A percentile compares a stretch with the other conserved stretches of the same genome.
Evolutionary conservation across 2,888 invertebrate species (phyloP).

Genomic region (Caenorhabditis sp.): DNA sequence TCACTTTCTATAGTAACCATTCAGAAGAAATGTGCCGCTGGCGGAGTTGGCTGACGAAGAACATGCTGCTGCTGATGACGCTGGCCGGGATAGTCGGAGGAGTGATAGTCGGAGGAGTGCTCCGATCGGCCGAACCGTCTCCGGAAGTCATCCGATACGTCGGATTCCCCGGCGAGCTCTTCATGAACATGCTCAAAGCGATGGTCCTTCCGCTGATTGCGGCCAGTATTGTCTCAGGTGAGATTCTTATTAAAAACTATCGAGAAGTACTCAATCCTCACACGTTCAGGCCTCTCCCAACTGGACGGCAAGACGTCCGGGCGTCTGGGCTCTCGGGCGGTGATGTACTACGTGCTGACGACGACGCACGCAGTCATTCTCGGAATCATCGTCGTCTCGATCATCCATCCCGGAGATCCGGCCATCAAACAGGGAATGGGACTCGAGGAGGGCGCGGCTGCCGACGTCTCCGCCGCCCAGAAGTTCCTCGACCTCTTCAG

Average conservation of each 20-base stretch:
- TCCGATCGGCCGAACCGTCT: slow-evolving; percentile 56
- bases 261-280: too few relatives aligned
- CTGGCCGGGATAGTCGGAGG: slow-evolving; percentile 62
- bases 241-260: too few relatives aligned
- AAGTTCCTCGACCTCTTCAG: slow-evolving; percentile 91
- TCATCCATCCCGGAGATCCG: slow-evolving; percentile 84
- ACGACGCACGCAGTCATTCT: slow-evolving; percentile 83
- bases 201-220: slow-evolving; percentile 85
- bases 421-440: slow-evolving; percentile 72
- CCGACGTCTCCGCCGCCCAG: slow-evolving; percentile 82
- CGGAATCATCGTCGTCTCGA: slow-evolving; percentile 83
- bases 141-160: slow-evolving; percentile 80
- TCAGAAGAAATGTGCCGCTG: too few relatives aligned
- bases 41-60: slow-evolving; percentile 55
- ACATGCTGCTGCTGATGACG: slow-evolving; percentile 61
- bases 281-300: slow-evolving; percentile 83
- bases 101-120: slow-evolving; percentile 54
- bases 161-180: slow-evolving; percentile 84
- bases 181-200: slow-evolving; percentile 85
- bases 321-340: slow-evolving; percentile 83
- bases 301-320: slow-evolving; percentile 84
- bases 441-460: slow-evolving; percentile 14
- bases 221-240: slow-evolving; percentile 84
- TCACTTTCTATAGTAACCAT: too few relatives aligned
- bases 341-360: slow-evolving; percentile 84